These are phyloP conservation scores for Sebastes alutus DNA, from an alignment of 2,797 vertebrate genomes.

Conservation along the genomic window DNA sequence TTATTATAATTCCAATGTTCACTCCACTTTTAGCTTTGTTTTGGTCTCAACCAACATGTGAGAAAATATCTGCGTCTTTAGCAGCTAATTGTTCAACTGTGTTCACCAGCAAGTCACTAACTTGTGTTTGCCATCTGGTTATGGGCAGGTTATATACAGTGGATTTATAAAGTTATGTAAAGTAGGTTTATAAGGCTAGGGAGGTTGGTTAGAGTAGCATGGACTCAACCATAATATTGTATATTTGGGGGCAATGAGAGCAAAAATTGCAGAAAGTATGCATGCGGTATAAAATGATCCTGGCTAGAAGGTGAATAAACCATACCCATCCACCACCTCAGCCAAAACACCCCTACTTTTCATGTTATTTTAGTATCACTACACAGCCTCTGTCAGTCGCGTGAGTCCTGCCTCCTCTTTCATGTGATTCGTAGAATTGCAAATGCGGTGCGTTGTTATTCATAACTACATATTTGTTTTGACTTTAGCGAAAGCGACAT, in stretches of 20 bases:
- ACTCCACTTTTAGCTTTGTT: neutral
- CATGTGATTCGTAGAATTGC: neutral
- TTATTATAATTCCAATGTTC: neutral
- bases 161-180: neutral
- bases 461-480: neutral
- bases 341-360: neutral
- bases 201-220: neutral
- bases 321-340: neutral
- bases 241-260: rapidly evolving
- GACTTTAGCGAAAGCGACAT: neutral
- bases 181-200: neutral
- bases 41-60: neutral
- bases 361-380: neutral
- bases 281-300: neutral
- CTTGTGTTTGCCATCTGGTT: neutral
- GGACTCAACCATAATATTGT: no score
- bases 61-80: neutral
- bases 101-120: neutral
- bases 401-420: neutral
- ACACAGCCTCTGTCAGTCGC: neutral
- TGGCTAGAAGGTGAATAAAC: neutral
- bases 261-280: neutral
- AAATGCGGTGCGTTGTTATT: neutral
- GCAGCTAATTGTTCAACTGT: neutral
- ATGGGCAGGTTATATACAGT: neutral